A percentile compares a stretch with the other conserved stretches of the same genome.
These are phyloP conservation scores for Brachionichthys hirsutus DNA, from an alignment of 2,113 vertebrate species.

Conservation along the genomic window DNA sequence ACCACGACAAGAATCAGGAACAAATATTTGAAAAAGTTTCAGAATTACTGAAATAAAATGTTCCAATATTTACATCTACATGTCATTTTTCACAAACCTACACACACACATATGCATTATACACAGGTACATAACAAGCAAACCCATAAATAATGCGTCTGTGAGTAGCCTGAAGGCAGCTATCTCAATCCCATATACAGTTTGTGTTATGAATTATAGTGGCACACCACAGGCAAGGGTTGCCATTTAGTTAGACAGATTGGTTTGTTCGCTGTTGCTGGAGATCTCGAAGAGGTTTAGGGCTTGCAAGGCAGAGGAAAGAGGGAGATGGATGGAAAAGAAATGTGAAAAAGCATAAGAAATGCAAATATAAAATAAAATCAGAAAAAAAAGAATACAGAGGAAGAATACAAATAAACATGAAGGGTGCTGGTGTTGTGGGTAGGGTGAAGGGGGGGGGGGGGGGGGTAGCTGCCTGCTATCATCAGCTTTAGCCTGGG, in stretches of 20 bases:
- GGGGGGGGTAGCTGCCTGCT: conserved; percentile 61
- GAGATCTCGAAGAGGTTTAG: conserved; percentile 41
- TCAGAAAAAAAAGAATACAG: neutral
- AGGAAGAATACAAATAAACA: conserved; percentile 39
- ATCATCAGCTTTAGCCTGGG: conserved; percentile 65
- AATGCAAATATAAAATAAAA: too few species aligned
- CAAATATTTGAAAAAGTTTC: neutral
- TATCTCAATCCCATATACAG: conserved; percentile 53
- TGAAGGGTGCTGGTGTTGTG: conserved; percentile 24
- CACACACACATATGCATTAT: conserved; percentile 9
- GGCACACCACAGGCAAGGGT: conserved; percentile 62
- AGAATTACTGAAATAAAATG: too few species aligned
- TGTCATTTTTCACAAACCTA: neutral
- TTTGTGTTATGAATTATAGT: conserved; percentile 73
- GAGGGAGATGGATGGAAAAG: neutral
- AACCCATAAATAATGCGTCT: conserved; percentile 46
- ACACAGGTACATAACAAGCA: conserved; percentile 44
- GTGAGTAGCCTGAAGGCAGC: conserved; percentile 56
- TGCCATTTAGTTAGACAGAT: conserved; percentile 75
- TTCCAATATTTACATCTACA: too few species aligned
- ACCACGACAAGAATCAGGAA: neutral
- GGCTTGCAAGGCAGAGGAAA: conserved; percentile 33
- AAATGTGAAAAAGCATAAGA: neutral
- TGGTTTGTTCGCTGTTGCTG: conserved; percentile 69
- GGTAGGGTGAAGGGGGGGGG: neutral